Conservation (phyloP, 2,113 vertebrate species). For the Lontra canadensis region DNA sequence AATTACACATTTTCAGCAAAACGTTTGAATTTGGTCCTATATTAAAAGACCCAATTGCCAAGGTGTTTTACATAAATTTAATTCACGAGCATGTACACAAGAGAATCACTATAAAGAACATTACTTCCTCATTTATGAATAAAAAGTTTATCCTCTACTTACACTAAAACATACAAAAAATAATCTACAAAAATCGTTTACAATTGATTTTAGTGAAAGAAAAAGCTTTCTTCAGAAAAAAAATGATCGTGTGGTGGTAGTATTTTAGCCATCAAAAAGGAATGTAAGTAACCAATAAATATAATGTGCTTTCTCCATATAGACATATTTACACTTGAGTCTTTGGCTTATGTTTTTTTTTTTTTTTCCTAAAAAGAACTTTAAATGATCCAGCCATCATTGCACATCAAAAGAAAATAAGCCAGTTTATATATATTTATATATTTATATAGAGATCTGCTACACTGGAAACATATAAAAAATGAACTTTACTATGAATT, state of each 20-base stretch:
- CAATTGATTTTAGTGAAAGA: conserved; percentile 89
- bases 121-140: conserved; percentile 87
- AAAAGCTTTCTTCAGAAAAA: conserved; percentile 84
- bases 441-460: conserved; percentile 86
- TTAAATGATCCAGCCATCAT: conserved; percentile 92
- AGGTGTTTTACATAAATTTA: conserved; percentile 83
- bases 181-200: conserved; percentile 93
- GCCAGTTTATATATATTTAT: conserved; percentile 84
- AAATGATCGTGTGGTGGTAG: conserved; percentile 89
- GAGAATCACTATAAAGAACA: conserved; percentile 88
- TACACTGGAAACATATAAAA: conserved; percentile 85
- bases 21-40: conserved; percentile 84
- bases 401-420: conserved; percentile 93
- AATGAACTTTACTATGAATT: conserved; percentile 83
- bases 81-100: conserved; percentile 89
- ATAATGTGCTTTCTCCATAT: conserved; percentile 99
- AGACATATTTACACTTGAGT: conserved; percentile 99
- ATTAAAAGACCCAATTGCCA: conserved; percentile 84
- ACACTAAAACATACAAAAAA: conserved; percentile 93
- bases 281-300: conserved; percentile 99
- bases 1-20: conserved; percentile 83
- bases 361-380: conserved; percentile 87
- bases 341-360: conserved; percentile 98
- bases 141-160: conserved; percentile 92
- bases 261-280: conserved; percentile 93